Percentiles rank a stretch among this genome's conserved stretches.
Conservation (phyloP, 1,140 invertebrate species). For the Anastrepha ludens region DNA sequence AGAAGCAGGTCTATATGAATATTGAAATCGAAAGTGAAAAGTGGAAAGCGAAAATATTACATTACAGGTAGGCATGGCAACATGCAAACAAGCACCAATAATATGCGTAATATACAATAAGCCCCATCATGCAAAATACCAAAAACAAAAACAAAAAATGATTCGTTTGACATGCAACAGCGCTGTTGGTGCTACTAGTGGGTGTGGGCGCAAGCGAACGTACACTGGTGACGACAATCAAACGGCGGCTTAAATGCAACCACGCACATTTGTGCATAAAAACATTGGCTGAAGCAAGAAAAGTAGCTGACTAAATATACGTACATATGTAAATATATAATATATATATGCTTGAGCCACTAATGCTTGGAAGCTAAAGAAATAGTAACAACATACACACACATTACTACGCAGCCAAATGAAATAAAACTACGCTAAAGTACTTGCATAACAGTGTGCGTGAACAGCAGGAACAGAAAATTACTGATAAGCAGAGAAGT, state of each 20-base stretch:
- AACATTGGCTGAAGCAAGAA: neutral
- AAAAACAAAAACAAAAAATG: too few species aligned
- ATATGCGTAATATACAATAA: neutral
- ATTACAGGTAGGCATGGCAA: neutral
- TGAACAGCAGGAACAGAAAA: too few species aligned
- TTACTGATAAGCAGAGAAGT: too few species aligned
- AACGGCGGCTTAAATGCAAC: conserved; percentile 5
- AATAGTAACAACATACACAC: neutral
- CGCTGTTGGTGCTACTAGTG: neutral
- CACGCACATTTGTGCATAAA: neutral
- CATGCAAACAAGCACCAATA: neutral
- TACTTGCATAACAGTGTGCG: too few species aligned
- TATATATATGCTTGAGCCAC: neutral
- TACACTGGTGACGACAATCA: neutral
- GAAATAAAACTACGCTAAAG: too few species aligned
- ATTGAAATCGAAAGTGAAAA: neutral
- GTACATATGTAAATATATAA: too few species aligned
- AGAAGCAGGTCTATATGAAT: neutral
- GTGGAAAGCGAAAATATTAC: neutral
- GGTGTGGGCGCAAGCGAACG: neutral
- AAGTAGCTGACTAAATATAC: neutral
- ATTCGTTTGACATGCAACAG: neutral
- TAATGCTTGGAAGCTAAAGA: neutral
- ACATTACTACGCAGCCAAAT: too few species aligned
- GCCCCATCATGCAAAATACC: too few species aligned